phyloP scores from a whole-genome alignment of 2,797 vertebrate genomes.

The Melopsittacus undulatus region DNA sequence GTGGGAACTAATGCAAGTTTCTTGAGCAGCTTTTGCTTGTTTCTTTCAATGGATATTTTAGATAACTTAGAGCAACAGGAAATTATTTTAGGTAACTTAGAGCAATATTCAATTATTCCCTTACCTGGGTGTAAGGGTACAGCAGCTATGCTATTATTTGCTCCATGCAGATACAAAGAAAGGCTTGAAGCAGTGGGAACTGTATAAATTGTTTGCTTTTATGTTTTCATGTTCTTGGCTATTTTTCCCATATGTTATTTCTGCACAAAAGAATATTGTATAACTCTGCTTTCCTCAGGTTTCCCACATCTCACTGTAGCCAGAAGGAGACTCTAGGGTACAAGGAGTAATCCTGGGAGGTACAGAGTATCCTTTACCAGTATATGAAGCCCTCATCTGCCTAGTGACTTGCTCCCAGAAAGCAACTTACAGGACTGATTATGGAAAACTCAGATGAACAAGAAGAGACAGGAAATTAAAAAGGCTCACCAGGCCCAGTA shows the following conservation, averaged over 20 bases:
- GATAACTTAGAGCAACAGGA: background rate
- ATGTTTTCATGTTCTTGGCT: background rate
- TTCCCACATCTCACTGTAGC: background rate
- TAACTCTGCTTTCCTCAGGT: background rate
- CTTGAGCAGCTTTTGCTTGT: background rate
- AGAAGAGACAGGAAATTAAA: background rate
- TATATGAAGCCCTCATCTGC: background rate
- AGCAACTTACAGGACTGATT: background rate
- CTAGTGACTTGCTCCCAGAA: background rate
- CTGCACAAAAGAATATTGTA: background rate
- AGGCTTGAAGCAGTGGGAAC: background rate
- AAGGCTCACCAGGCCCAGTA: background rate
- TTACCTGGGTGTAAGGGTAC: background rate
- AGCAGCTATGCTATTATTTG: background rate
- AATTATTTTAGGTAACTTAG: too few species aligned
- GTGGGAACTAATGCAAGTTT: background rate
- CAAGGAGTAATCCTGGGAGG: background rate
- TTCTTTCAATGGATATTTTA: background rate
- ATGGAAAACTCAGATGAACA: background rate
- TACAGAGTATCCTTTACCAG: background rate
- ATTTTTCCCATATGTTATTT: background rate
- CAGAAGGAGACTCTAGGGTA: background rate
- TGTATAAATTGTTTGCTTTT: background rate
- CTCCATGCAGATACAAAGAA: background rate
- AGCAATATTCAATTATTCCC: background rate